phyloP scores from a whole-genome alignment of 2,113 vertebrate genomes.

The Lamprotornis superbus region DNA sequence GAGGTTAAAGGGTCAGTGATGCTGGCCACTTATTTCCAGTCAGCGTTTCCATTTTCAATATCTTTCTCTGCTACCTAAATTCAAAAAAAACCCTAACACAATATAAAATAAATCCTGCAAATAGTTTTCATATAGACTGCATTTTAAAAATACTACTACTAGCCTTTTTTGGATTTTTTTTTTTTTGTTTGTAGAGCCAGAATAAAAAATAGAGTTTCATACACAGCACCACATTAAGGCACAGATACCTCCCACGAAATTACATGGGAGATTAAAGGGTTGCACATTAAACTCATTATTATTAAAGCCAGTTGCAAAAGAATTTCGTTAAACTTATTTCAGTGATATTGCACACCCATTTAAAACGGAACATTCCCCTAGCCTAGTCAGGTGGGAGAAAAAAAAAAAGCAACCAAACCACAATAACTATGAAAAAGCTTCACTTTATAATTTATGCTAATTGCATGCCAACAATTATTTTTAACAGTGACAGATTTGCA shows the following conservation, averaged over 20 bases:
- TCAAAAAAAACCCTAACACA: background rate
- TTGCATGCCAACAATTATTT: constrained; percentile 34
- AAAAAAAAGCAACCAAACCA: background rate
- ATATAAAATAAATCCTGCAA: background rate
- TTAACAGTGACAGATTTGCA: constrained; percentile 45
- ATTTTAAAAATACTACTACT: background rate
- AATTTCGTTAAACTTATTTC: background rate
- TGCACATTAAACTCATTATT: background rate
- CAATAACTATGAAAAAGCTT: background rate
- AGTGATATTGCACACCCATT: background rate
- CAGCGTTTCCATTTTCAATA: background rate
- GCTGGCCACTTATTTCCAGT: background rate
- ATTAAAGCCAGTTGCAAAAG: background rate
- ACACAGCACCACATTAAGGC: background rate
- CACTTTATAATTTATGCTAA: background rate
- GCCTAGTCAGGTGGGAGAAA: background rate
- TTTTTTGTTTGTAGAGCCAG: background rate
- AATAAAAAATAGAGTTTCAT: background rate
- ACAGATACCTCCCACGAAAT: background rate
- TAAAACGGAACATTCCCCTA: background rate
- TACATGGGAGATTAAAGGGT: background rate
- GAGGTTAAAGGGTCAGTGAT: background rate
- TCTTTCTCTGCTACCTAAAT: background rate
- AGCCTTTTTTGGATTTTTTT: too few relatives aligned
- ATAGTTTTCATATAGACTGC: background rate